Evolutionary conservation across 53 echinoderm and acorn worm species (phyloP), one percentile per base, ranked within the genome.

Genomic region (Crossaster papposus): DNA sequence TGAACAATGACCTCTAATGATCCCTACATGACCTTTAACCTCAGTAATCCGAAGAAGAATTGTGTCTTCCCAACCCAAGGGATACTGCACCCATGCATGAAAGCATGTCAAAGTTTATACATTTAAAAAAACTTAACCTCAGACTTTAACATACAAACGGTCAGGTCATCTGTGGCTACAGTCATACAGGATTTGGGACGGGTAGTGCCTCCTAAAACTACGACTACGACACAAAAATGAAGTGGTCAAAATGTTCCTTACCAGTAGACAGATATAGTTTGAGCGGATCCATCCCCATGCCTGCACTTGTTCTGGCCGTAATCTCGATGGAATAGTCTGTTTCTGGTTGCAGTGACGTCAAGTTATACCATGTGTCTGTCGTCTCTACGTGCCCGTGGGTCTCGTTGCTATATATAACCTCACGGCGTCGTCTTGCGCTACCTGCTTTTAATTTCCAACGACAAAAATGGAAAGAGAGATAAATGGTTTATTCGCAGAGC

Each of bases 341-440:
- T 35, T 88, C 94, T 50, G 97, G 84, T 65, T 73, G 65, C 26
- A 97, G 81, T 30, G 86, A 90, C 29, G 91, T 91, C 65, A 97
- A 79, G 80, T 93, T 95, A 76, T 94, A 93, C 0, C 36, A 71
- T 0, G 94, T 86, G 36, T 90, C 81, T 55, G 54, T 65, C 15
- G 95, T 95, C 80, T 91, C 91, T 30, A 97, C 32, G 6, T 78
- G 79, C 4, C 95, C 97, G 65, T 91, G 62, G 30, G 95, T 95
- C 64, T 92, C 90, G 82, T 95, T 95, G 22, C n/a, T 17, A 38
- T 72, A 87, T 72, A 80, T 37, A 24, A 72, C 73, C 22, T 68
- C 80, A 72, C 86, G 79, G 30, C 75, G 79, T 15, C 51, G 63
- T 68, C 90, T 89, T 18, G 77, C 35, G 65, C 64, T 78, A 62